phyloP scores from a whole-genome alignment of 2,797 vertebrate species.

The Anguilla anguilla region DNA sequence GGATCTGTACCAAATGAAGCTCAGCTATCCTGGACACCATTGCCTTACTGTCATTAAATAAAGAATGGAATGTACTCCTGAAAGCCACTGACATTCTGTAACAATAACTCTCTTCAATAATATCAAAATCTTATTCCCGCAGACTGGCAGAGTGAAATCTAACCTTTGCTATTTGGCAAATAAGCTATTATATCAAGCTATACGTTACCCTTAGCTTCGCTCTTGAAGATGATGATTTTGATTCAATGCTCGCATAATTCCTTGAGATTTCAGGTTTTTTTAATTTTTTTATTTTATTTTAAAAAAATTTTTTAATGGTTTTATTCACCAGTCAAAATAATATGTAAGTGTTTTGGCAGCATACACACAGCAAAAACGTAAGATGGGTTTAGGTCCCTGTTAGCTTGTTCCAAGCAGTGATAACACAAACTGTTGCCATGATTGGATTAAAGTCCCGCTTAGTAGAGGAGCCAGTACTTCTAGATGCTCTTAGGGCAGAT shows the following conservation, averaged over 20 bases:
- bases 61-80: background rate
- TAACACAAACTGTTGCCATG: background rate
- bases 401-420: background rate
- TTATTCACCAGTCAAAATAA: background rate
- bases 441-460: background rate
- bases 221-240: too few relatives aligned
- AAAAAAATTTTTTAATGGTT: too few relatives aligned
- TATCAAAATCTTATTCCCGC: too few relatives aligned
- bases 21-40: background rate
- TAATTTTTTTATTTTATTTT: too few relatives aligned
- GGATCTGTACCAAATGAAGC: background rate
- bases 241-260: too few relatives aligned
- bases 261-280: too few relatives aligned
- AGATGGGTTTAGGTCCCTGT: background rate
- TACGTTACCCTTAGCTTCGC: too few relatives aligned
- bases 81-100: background rate
- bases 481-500: background rate
- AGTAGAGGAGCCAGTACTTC: background rate
- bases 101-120: too few relatives aligned
- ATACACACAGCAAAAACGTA: too few relatives aligned
- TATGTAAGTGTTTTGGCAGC: background rate
- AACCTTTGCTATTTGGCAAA: too few relatives aligned
- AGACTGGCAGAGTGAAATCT: too few relatives aligned
- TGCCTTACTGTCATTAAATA: background rate
- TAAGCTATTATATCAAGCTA: too few relatives aligned